Conservation (phyloP, 2,113 vertebrate species). For the Siniperca knerii region DNA sequence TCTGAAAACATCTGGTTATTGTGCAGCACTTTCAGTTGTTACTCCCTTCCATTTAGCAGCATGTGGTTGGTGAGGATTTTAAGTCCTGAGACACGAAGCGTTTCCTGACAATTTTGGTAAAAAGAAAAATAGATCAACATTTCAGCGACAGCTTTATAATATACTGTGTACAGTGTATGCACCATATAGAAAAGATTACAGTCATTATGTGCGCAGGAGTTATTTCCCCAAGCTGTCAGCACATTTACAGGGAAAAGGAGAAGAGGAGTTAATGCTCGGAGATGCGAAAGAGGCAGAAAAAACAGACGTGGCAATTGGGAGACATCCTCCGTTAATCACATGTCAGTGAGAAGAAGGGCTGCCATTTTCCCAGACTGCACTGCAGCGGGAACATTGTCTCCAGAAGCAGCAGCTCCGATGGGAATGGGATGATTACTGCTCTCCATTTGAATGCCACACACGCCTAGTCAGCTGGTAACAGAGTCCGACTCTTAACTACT, state of each 20-base stretch:
- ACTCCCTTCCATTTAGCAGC: neutral
- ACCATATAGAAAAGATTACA: conserved; percentile 1
- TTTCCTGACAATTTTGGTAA: neutral
- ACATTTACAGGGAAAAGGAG: neutral
- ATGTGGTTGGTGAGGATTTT: neutral
- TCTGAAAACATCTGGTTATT: neutral
- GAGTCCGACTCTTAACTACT: conserved; percentile 22
- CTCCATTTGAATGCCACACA: conserved; percentile 38
- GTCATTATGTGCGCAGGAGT: conserved; percentile 44
- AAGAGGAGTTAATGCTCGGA: conserved; percentile 24
- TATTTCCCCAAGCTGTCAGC: conserved; percentile 45
- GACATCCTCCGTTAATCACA: conserved; percentile 48
- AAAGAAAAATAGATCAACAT: neutral
- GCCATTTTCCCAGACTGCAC: conserved; percentile 41
- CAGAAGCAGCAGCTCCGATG: conserved; percentile 33
- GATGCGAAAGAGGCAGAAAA: conserved; percentile 24
- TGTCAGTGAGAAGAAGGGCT: conserved; percentile 35
- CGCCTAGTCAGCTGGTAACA: conserved; percentile 19
- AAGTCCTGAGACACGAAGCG: neutral
- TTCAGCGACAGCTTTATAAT: neutral
- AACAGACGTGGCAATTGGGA: conserved; percentile 28
- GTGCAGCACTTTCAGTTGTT: neutral
- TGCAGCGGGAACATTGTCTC: conserved; percentile 30
- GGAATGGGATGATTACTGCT: conserved; percentile 38
- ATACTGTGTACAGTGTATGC: neutral